Percentiles rank a stretch among this genome's conserved stretches.
Conservation (phyloP, 2,113 vertebrate genomes). For the Octodon degus region DNA sequence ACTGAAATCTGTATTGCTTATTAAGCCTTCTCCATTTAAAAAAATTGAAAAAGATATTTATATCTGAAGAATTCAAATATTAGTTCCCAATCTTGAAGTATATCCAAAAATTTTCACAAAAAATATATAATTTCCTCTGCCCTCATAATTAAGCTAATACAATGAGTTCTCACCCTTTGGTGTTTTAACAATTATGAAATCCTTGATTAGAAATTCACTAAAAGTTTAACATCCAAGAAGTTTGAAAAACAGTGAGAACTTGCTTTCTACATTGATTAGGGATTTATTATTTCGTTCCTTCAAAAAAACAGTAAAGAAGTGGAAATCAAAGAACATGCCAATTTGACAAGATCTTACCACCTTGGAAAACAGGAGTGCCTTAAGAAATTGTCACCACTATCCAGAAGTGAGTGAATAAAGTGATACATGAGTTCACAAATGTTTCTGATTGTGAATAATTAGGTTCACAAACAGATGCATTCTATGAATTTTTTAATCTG, state of each 20-base stretch:
- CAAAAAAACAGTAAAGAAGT: constrained; percentile 42
- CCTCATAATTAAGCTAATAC: constrained; percentile 30
- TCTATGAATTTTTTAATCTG: not conserved
- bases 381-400: constrained; percentile 42
- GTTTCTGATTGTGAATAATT: not conserved
- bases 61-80: constrained; percentile 45
- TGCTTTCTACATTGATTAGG: constrained; percentile 39
- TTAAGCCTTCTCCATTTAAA: not conserved
- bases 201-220: constrained; percentile 47
- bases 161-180: constrained; percentile 13
- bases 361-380: constrained; percentile 27
- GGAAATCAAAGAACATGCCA: not conserved
- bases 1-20: constrained; percentile 31
- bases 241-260: constrained; percentile 9
- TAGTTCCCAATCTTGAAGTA: constrained; percentile 17
- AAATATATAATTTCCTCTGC: constrained; percentile 26
- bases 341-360: constrained; percentile 42
- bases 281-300: constrained; percentile 21
- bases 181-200: constrained; percentile 45
- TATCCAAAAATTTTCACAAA: not conserved
- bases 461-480: not conserved
- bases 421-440: not conserved
- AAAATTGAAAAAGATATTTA: not conserved
- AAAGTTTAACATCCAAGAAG: constrained; percentile 47
- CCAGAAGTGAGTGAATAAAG: constrained; percentile 33